Percentiles rank a stretch among this genome's conserved stretches.
phyloP scores from a whole-genome alignment of 1,140 invertebrate genomes.

The Caenorhabditis inopinata region DNA sequence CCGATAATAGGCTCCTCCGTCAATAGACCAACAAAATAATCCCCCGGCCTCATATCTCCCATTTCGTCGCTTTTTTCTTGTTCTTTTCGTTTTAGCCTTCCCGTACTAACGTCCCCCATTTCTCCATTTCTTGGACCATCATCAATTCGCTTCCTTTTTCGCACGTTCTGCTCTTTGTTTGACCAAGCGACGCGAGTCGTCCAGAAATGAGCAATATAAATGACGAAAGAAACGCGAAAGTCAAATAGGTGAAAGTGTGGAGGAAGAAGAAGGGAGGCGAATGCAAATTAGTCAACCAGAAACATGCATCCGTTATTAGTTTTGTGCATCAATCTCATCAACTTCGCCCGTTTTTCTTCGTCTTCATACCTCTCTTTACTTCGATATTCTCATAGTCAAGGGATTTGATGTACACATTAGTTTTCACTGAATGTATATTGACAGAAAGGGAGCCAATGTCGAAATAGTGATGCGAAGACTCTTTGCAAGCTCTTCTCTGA shows the following conservation, averaged over 20 bases:
- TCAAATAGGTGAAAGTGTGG: not conserved
- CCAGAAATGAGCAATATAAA: not conserved
- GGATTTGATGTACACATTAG: not conserved
- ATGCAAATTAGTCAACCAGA: slow-evolving; percentile 34
- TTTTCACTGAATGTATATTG: no score
- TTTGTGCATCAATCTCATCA: slow-evolving; percentile 31
- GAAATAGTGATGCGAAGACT: no score
- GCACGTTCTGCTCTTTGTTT: not conserved
- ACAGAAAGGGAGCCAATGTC: no score
- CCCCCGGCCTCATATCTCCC: not conserved
- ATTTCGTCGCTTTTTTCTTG: not conserved
- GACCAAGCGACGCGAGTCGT: not conserved
- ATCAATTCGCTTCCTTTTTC: not conserved
- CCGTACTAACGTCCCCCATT: no score
- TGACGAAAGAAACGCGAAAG: not conserved
- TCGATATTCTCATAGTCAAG: not conserved
- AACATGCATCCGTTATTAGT: slow-evolving; percentile 34
- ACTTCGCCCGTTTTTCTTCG: slow-evolving; percentile 14
- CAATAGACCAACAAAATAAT: slow-evolving; percentile 11
- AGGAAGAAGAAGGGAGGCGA: not conserved
- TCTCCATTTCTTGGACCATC: not conserved
- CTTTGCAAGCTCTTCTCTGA: no score
- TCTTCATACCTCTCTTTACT: not conserved
- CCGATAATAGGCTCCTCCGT: not conserved
- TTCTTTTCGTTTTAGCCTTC: not conserved